A percentile compares a stretch with the other conserved stretches of the same genome.
These are phyloP conservation scores for Chelonoidis abingdonii DNA, from an alignment of 2,113 vertebrate species.

Conservation along the genomic window DNA sequence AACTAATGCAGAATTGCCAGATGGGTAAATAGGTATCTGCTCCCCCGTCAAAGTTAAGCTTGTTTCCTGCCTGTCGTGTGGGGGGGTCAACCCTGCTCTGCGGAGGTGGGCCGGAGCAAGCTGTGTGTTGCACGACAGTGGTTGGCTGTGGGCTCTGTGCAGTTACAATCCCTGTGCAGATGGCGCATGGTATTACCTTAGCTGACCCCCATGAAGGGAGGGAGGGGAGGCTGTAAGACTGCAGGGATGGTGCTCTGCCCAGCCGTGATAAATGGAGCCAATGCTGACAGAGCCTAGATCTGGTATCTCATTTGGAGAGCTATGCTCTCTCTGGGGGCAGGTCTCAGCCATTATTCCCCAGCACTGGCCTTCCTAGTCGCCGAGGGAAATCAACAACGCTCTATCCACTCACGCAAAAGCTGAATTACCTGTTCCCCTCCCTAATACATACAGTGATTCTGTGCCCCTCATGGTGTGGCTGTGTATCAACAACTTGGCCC, in stretches of 20 bases:
- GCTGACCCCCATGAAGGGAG: background rate
- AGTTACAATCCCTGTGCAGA: background rate
- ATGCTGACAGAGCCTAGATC: background rate
- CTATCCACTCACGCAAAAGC: constrained; percentile 43
- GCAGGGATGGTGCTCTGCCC: background rate
- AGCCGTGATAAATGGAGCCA: background rate
- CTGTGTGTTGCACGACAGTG: background rate
- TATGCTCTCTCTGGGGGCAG: background rate
- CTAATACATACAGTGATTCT: constrained; percentile 45
- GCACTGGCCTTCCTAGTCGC: background rate
- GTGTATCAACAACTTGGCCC: background rate
- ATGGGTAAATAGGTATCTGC: background rate
- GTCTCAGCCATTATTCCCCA: background rate
- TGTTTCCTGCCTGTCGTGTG: background rate
- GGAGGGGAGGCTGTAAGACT: background rate
- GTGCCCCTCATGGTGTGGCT: background rate
- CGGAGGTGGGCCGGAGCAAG: rapidly evolving
- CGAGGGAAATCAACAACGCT: background rate
- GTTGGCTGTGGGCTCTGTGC: rapidly evolving
- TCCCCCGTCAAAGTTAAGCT: rapidly evolving
- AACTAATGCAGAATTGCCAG: background rate
- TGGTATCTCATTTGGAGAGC: background rate
- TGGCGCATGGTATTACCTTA: constrained; percentile 26
- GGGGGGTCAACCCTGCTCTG: background rate
- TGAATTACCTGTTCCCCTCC: constrained; percentile 35